These are phyloP conservation scores for Heliocidaris erythrogramma DNA, from an alignment of 35 echinoderm and acorn worm species.

Conservation along the genomic window DNA sequence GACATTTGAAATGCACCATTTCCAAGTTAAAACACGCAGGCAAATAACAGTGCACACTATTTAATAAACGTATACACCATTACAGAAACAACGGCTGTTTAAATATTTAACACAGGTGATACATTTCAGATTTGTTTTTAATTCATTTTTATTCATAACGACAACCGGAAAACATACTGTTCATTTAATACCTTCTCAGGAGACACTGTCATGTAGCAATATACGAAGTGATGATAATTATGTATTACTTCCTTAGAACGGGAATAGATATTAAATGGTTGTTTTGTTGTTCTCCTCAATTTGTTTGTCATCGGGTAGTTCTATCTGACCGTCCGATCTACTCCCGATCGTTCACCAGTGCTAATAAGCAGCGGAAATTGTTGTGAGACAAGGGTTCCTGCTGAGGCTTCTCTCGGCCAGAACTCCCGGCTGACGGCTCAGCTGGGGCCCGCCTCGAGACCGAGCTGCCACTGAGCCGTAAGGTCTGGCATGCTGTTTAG, in stretches of 20 bases:
- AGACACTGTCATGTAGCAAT: neutral
- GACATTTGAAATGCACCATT: too few species aligned
- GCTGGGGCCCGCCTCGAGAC: neutral
- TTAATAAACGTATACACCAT: neutral
- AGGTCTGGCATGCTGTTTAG: neutral
- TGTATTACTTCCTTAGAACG: neutral
- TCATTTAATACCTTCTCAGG: neutral
- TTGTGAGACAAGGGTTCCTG: conserved; percentile 42
- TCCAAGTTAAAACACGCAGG: too few species aligned
- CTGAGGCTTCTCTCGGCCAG: conserved; percentile 9
- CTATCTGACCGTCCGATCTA: conserved; percentile 21
- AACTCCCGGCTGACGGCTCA: neutral
- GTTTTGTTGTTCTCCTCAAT: conserved; percentile 28
- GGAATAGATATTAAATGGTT: conserved; percentile 2
- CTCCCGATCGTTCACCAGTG: conserved; percentile 17
- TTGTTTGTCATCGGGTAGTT: conserved; percentile 20
- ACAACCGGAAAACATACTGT: neutral
- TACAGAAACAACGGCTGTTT: neutral
- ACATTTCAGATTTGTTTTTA: neutral
- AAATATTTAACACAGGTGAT: neutral
- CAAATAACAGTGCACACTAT: too few species aligned
- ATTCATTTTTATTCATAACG: neutral
- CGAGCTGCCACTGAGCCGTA: neutral
- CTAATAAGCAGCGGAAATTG: neutral
- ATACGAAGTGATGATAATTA: neutral